These are phyloP conservation scores for Tinamus guttatus DNA, from an alignment of 2,113 vertebrate genomes.

Conservation along the genomic window DNA sequence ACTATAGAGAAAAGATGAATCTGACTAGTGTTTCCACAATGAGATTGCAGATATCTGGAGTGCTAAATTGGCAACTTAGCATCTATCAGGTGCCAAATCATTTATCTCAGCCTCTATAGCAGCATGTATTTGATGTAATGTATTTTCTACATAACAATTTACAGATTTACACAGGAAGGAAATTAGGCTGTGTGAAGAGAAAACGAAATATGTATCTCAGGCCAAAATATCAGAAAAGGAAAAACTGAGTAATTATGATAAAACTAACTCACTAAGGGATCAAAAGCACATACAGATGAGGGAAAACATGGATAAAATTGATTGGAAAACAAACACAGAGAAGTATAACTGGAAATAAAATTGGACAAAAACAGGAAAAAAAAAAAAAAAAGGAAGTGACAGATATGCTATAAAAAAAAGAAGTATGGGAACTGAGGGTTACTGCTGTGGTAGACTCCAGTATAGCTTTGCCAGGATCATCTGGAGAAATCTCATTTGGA, in stretches of 20 bases:
- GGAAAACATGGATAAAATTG: neutral
- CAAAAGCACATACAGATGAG: neutral
- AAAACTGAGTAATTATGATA: neutral
- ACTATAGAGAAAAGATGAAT: neutral
- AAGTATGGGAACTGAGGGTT: neutral
- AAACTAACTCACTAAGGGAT: neutral
- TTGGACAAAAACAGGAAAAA: neutral
- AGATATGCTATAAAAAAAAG: neutral
- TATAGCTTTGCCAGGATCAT: neutral
- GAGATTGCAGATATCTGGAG: conserved; percentile 16
- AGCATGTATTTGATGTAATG: neutral
- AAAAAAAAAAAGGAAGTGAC: neutral
- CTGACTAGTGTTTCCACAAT: neutral
- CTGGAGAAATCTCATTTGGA: neutral
- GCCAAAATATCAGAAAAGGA: neutral
- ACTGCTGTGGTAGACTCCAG: neutral
- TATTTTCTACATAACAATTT: neutral
- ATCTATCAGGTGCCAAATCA: conserved; percentile 4
- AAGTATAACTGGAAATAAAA: neutral
- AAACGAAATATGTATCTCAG: neutral
- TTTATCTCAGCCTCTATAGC: conserved; percentile 5
- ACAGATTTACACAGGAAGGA: conserved; percentile 39
- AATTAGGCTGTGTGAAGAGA: conserved; percentile 21
- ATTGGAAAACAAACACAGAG: neutral
- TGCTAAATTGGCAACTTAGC: neutral